Evolutionary conservation across 2,113 vertebrate species (phyloP).

Genomic region (Sphaerodactylus townsendi): DNA sequence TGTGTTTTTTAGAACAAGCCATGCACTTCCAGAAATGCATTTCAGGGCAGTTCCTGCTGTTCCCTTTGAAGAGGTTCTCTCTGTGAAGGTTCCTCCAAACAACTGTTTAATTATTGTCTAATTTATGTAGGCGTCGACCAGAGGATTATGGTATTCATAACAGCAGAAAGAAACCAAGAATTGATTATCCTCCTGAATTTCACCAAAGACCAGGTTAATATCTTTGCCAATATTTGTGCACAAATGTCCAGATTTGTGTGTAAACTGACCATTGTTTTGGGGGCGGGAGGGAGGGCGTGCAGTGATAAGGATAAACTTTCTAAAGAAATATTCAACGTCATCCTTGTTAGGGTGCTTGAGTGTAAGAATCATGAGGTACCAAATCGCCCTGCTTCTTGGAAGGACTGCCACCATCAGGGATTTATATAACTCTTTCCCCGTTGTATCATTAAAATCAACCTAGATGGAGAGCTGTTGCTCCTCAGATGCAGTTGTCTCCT

Average conservation of each 20-base stretch:
- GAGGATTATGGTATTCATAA: constrained; percentile 98
- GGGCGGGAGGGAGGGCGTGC: not conserved
- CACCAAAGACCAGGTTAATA: constrained; percentile 97
- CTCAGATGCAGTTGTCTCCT: not conserved
- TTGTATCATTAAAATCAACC: no score
- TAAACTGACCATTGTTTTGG: constrained; percentile 15
- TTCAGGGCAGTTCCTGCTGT: constrained; percentile 41
- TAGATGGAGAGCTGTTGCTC: not conserved
- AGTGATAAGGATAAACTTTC: not conserved
- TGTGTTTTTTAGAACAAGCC: not conserved
- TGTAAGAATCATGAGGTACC: not conserved
- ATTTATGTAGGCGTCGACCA: constrained; percentile 97
- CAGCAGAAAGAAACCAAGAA: constrained; percentile 96
- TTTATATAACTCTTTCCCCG: no score
- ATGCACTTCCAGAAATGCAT: constrained; percentile 29
- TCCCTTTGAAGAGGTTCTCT: constrained; percentile 37
- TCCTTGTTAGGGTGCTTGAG: not conserved
- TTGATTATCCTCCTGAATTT: constrained; percentile 96
- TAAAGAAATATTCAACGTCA: not conserved
- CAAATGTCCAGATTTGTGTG: constrained; percentile 46
- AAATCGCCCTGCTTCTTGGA: not conserved
- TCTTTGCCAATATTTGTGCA: constrained; percentile 75
- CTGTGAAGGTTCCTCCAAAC: constrained; percentile 67
- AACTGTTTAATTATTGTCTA: constrained; percentile 85
- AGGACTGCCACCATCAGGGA: not conserved